A percentile compares a stretch with the other conserved stretches of the same genome.
Evolutionary conservation across 2,797 vertebrate species (phyloP).

Genomic region (Xiphorhynchus erythropygius): DNA sequence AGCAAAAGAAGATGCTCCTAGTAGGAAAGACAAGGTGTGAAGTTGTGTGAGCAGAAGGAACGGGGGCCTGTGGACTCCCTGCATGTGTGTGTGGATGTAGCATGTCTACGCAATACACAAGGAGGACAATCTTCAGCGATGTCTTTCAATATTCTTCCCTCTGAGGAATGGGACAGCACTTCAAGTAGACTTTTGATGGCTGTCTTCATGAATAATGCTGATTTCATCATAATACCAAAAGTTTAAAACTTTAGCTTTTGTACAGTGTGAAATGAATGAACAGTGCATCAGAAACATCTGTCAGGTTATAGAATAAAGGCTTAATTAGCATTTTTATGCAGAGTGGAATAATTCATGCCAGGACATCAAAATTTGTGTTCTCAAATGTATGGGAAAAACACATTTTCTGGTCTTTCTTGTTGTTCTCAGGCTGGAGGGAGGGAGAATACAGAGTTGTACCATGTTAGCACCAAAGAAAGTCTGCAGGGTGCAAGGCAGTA

Average conservation of each 20-base stretch:
- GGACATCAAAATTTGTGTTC: slow-evolving; percentile 51
- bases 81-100: accelerated
- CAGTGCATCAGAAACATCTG: slow-evolving; percentile 67
- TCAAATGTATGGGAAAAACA: slow-evolving; percentile 29
- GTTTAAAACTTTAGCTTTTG: slow-evolving; percentile 64
- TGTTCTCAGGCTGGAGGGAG: not conserved
- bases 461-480: not conserved
- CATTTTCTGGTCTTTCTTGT: slow-evolving; percentile 35
- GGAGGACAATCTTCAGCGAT: not conserved
- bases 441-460: not conserved
- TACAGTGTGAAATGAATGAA: slow-evolving; percentile 48
- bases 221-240: slow-evolving; percentile 16
- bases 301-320: slow-evolving; percentile 67
- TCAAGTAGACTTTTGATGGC: slow-evolving; percentile 40
- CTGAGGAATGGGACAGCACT: not conserved
- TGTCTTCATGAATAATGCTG: slow-evolving; percentile 65
- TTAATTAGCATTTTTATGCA: slow-evolving; percentile 66
- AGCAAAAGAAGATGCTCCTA: not conserved
- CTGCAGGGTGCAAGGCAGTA: slow-evolving; percentile 12
- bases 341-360: slow-evolving; percentile 65
- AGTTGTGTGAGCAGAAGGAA: not conserved
- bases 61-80: not conserved
- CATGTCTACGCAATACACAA: not conserved
- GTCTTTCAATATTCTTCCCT: not conserved
- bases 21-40: not conserved